These are phyloP conservation scores for Pristionchus mayeri DNA, from an alignment of 2,888 invertebrate genomes.

Conservation along the genomic window DNA sequence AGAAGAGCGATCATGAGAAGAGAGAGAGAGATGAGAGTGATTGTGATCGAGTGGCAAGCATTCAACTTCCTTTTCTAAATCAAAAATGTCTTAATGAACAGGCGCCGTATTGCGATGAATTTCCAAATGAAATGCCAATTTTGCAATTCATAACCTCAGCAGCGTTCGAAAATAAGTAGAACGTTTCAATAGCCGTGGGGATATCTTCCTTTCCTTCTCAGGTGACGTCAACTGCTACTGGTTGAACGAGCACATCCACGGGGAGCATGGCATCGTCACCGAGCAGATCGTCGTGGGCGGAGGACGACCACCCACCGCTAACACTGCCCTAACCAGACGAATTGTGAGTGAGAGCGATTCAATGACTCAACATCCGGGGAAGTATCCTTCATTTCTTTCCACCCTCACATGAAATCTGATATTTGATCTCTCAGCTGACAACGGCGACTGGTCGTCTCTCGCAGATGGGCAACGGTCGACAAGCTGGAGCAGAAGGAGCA, in stretches of 20 bases:
- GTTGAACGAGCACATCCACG: constrained; percentile 72
- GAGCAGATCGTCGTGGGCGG: constrained; percentile 19
- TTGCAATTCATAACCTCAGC: neutral
- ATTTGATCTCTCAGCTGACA: neutral
- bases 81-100: too few species aligned
- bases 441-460: neutral
- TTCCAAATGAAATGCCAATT: neutral
- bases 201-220: too few species aligned
- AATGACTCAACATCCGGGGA: neutral
- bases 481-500: neutral
- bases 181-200: neutral
- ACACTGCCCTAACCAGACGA: neutral
- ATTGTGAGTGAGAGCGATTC: neutral
- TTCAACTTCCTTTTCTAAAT: too few species aligned
- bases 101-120: too few species aligned
- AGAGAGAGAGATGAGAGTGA: too few species aligned
- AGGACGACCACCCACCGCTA: neutral
- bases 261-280: constrained; percentile 44
- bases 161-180: neutral
- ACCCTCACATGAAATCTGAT: neutral
- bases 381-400: neutral
- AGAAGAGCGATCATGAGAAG: too few species aligned
- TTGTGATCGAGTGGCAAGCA: too few species aligned
- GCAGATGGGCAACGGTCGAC: neutral
- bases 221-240: constrained; percentile 75